Base-by-base conservation (phyloP, 2,888 invertebrate species). In the Ennomos erosarius region DNA sequence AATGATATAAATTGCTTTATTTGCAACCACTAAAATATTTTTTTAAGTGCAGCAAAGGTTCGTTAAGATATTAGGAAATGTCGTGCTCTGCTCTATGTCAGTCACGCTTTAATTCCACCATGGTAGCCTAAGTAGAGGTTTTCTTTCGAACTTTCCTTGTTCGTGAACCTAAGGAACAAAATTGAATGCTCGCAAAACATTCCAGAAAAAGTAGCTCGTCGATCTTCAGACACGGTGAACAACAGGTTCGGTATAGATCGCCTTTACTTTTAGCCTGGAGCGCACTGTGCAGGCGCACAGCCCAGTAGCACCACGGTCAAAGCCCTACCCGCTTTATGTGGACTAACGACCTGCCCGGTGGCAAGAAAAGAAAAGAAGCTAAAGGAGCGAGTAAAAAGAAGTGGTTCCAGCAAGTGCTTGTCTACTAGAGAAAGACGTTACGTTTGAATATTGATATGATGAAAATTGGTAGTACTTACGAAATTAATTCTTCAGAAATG, bases 161-260 rank as follows among this genome's bases (percentile, higher is more conserved):
- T 26, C 5, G 26, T 26, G 9, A 34, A 36, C 11, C 37, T 45
- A 53, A 57, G 51, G 12, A 44, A 40, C 33, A 53, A 55, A 26
- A 26, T 26, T 26, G 26, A 26, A 55, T 49, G 44, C 44, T 62
- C 60, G 70, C 68, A 67, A 71, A 79, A 71, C 55, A 73, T 75
- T 73, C 64, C 65, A 74, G 75, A 67, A 77, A 82, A 81, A 79
- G 79, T 74, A 79, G 79, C 79, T 76, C 74, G 76, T 73, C 78
- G 80, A 77, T 81, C 77, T 74, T 75, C 75, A 68, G 70, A 77
- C 77, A 80, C 80, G 80, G 79, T 82, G 78, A 82, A 81, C 84
- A 85, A 85, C 85, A 83, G 84, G 86, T 83, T 85, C 81, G 76
- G 73, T 79, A 79, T 71, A 77, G 75, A 79, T 80, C 78, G 75